A percentile compares a stretch with the other conserved stretches of the same genome.
phyloP scores from a whole-genome alignment of 2,797 vertebrate genomes.

The Falco concolor region DNA sequence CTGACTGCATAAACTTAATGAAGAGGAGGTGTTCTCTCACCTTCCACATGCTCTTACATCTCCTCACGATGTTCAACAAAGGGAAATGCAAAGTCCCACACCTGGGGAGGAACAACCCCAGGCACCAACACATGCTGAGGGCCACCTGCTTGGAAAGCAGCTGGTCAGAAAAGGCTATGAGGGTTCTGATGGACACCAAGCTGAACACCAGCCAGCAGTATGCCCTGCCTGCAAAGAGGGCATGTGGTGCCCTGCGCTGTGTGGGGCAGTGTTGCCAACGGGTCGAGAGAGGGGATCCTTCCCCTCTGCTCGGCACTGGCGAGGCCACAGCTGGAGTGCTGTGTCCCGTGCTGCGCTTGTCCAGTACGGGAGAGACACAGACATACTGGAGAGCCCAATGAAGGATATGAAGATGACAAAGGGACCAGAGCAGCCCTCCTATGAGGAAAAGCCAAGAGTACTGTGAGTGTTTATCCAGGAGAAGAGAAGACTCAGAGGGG shows the following conservation, averaged over 20 bases:
- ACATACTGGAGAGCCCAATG: background rate
- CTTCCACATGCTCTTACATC: background rate
- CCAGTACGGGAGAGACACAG: background rate
- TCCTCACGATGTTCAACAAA: background rate
- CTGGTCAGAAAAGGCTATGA: background rate
- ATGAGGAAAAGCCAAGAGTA: background rate
- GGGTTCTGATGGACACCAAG: background rate
- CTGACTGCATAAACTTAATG: background rate
- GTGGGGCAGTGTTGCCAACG: background rate
- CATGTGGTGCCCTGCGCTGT: background rate
- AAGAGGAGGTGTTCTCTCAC: background rate
- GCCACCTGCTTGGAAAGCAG: background rate
- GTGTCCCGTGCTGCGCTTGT: background rate
- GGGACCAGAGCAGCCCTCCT: background rate
- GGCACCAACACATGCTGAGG: background rate
- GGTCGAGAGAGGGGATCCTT: background rate
- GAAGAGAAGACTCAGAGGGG: background rate
- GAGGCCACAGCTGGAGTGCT: background rate
- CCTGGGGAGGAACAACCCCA: background rate
- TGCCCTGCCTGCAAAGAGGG: background rate
- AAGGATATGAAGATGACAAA: background rate
- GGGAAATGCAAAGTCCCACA: background rate
- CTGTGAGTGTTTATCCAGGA: background rate
- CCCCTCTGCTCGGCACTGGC: background rate
- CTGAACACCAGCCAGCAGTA: background rate